Evolutionary conservation across 2,888 invertebrate genomes (phyloP), one percentile per base, ranked within the genome.

Genomic region (Bugula neritina): DNA sequence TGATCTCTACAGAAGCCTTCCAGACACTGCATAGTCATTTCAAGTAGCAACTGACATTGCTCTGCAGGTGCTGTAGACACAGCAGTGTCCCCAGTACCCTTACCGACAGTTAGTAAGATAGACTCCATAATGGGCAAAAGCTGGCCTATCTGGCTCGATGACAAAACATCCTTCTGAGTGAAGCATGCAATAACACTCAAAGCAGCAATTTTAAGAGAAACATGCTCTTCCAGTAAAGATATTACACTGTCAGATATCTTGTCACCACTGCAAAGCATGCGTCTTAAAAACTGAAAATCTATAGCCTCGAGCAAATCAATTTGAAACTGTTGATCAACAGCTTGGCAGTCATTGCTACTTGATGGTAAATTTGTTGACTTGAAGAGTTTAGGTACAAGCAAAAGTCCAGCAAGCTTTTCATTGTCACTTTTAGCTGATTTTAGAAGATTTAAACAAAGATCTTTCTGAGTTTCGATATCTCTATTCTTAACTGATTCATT

Each of bases 281-380:
- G 63, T 63, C 27, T 63, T 10, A 63, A 31, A 31, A 63, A 63
- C 34, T 63, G 63, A 63, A 63, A 63, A 5, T 63, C 63, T 13
- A 63, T 63, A 27, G 63, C 63, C 17, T 27, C 10, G 10, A 63
- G 10, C 27, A 63, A n/a, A 13, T 63, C 63, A 31, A 21, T 25
- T n/a, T 29, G 63, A 31, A 63, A 63, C 34, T 63, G 25, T 27
- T 63, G 27, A 5, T 63, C 63, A 25, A 3, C 31, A 10, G 27
- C 25, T 27, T 63, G 10, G 13, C 3, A 25, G 3, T 63, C 31
- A 29, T 63, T 25, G 10, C 5, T 3, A 34, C 2, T 29, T 3
- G 29, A 25, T 13, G 27, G 10, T 17, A n/a, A 5, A n/a, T 17
- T 55, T 5, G 10, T 55, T 55, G 21, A 10, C n/a, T 5, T 13